Base-by-base conservation (phyloP, 2,888 invertebrate genomes). In the Synergus gifuensis region DNA sequence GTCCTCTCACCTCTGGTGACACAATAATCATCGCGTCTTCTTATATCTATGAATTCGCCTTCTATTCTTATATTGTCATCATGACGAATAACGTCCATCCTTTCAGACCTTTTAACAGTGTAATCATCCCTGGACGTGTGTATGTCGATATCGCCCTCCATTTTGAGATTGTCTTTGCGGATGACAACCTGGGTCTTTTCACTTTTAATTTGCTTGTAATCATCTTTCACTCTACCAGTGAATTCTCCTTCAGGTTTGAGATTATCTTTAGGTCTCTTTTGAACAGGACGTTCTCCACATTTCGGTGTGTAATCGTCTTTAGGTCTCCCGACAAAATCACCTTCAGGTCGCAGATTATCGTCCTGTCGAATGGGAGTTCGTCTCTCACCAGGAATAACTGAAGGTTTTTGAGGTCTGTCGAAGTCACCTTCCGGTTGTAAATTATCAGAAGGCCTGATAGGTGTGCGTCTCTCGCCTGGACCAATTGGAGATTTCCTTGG, bases 341-440 rank as follows among this genome's bases (percentile, higher is more conserved):
- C 94, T 89, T 95, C 95, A 0, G 94, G 93, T 79, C 92, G 92
- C 0, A 95, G 89, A 86, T 95, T 95, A 80, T 95, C 95, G 60
- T 93, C 93, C 92, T 90, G 94, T 80, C 93, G 93, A 67, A 94
- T 93, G 5, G 93, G 93, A 76, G 94, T 93, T 18, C 94, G 93
- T 86, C 94, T 93, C 86, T 95, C 94, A 12, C 93, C 94, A 83
- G 93, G 94, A 91, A 67, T 84, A 18, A 87, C 79, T 0, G 85
- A 83, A 3, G 81, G 49, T 66, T 64, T 64, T 11, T n/a, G 82
- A 16, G 88, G 88, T 64, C 87, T 83, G 58, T 94, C 94, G 91
- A 94, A 94, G 86, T 92, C 93, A 9, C 95, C 95, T 89, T 95
- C 95, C 89, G 94, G 93, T 90, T 92, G 94, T n/a, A 93, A 85